Percentiles rank a stretch among this genome's conserved stretches.
These are phyloP conservation scores for Nymphalis urticae DNA, from an alignment of 2,888 invertebrate species.

Conservation along the genomic window DNA sequence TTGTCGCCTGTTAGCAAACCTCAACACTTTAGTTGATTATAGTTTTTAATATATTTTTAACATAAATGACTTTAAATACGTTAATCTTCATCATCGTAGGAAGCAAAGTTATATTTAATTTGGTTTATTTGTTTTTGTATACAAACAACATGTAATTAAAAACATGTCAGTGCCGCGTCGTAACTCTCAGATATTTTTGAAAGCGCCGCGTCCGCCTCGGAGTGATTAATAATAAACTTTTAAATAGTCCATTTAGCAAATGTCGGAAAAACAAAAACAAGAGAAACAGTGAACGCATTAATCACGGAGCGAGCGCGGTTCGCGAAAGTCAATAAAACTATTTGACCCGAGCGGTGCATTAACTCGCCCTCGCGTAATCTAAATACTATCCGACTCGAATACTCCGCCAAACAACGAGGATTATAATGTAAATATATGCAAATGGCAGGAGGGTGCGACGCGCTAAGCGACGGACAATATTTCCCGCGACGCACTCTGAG, in stretches of 20 bases:
- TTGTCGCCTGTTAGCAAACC: neutral
- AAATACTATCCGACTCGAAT: slow-evolving; percentile 49
- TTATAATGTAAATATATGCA: slow-evolving; percentile 76
- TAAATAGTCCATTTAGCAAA: slow-evolving; percentile 28
- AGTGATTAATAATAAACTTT: slow-evolving; percentile 28
- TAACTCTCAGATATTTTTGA: neutral
- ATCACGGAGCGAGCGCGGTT: slow-evolving; percentile 28
- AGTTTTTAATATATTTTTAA: neutral
- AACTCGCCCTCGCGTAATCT: slow-evolving; percentile 41
- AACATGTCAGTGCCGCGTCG: neutral
- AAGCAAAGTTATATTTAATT: no score
- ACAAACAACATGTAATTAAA: slow-evolving; percentile 2
- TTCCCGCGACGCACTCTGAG: slow-evolving; percentile 41
- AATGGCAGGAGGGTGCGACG: slow-evolving; percentile 53
- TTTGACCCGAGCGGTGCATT: slow-evolving; percentile 44
- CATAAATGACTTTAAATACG: neutral
- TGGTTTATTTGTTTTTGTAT: neutral
- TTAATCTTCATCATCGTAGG: no score
- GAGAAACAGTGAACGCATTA: slow-evolving; percentile 30
- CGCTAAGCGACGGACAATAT: slow-evolving; percentile 50
- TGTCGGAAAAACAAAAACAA: slow-evolving; percentile 31
- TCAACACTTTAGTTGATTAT: neutral
- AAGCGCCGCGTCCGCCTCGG: neutral
- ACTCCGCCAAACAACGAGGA: slow-evolving; percentile 56
- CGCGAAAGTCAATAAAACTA: slow-evolving; percentile 44